phyloP scores from a whole-genome alignment of 2,888 invertebrate genomes.

The Polyploca ridens region DNA sequence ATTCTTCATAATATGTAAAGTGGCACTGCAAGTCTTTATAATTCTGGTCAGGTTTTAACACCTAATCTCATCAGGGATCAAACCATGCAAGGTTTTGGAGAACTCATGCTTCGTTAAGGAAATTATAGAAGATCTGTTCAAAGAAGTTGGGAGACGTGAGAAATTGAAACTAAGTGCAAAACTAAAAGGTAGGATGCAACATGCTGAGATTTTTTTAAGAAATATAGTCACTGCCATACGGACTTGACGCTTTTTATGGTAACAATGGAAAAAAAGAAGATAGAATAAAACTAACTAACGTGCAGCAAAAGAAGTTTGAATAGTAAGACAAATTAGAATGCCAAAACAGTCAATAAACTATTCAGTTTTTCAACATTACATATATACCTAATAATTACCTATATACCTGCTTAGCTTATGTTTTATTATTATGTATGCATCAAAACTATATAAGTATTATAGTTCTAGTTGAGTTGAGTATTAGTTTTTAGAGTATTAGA shows the following conservation, averaged over 20 bases:
- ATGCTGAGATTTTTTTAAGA: conserved; percentile 33
- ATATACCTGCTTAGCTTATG: too few species aligned
- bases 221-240: conserved; percentile 51
- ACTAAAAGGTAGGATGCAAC: conserved; percentile 41
- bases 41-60: not conserved
- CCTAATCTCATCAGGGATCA: conserved; percentile 3
- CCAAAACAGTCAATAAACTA: too few species aligned
- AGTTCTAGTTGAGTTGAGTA: too few species aligned
- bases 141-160: conserved; percentile 51
- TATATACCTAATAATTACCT: too few species aligned
- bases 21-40: not conserved
- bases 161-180: conserved; percentile 48
- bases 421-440: too few species aligned
- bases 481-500: too few species aligned
- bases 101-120: conserved; percentile 17
- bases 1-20: too few species aligned
- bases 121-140: conserved; percentile 12
- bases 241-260: conserved; percentile 11
- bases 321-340: too few species aligned
- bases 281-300: not conserved
- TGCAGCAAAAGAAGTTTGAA: not conserved
- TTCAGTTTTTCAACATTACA: too few species aligned
- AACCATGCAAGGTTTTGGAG: conserved; percentile 12
- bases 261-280: not conserved
- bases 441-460: too few species aligned